phyloP scores from a whole-genome alignment of 2,797 vertebrate genomes.

The Dallia pectoralis region DNA sequence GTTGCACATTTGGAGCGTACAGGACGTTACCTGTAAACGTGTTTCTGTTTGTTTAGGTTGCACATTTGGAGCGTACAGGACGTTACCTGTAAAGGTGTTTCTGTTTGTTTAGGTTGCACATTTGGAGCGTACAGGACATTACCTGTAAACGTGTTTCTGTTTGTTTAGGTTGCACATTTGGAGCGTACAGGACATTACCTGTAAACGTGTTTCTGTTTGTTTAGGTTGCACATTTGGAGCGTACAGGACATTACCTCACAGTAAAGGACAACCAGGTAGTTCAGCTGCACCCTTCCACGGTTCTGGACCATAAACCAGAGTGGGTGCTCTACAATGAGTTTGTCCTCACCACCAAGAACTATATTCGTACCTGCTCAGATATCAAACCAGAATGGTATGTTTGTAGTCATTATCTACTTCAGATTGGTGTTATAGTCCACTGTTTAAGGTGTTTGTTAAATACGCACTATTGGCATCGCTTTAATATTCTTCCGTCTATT shows the following conservation, averaged over 20 bases:
- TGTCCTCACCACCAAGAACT: slow-evolving; percentile 98
- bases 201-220: not conserved
- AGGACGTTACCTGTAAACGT: no score
- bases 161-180: no score
- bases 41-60: no score
- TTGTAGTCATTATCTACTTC: not conserved
- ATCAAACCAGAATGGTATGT: slow-evolving; percentile 97
- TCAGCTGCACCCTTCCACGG: slow-evolving; percentile 96
- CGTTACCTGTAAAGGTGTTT: no score
- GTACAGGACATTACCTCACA: slow-evolving; percentile 96
- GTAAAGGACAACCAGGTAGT: slow-evolving; percentile 99
- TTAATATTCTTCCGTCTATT: not conserved
- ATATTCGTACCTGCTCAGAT: slow-evolving; percentile 97
- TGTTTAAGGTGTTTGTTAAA: not conserved
- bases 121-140: no score
- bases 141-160: no score
- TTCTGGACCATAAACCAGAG: slow-evolving; percentile 97
- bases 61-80: no score
- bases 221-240: slow-evolving; percentile 95
- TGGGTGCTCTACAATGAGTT: slow-evolving; percentile 99
- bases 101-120: no score
- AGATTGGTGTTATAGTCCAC: not conserved
- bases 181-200: no score
- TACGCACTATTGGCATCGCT: not conserved
- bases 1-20: no score